These are phyloP conservation scores for Kradibia gibbosae DNA, from an alignment of 1,140 invertebrate genomes.

Conservation along the genomic window DNA sequence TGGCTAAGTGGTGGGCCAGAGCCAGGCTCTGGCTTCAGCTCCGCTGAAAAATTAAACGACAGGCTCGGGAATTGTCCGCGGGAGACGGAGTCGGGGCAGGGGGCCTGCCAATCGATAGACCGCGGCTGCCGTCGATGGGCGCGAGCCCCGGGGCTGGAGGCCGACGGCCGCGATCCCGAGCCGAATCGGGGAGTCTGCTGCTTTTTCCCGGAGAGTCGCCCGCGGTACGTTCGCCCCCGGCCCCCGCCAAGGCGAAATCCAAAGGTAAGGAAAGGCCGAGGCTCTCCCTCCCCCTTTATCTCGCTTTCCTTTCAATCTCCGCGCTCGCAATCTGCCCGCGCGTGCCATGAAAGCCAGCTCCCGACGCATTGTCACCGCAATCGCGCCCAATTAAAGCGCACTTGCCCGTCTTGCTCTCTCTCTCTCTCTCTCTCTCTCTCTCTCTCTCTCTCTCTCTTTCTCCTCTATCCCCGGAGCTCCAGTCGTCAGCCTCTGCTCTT, in stretches of 20 bases:
- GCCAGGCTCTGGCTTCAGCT: too few species aligned
- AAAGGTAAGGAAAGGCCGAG: not conserved
- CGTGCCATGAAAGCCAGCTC: slow-evolving; percentile 41
- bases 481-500: too few species aligned
- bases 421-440: slow-evolving; percentile 28
- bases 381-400: slow-evolving; percentile 65
- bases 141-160: not conserved
- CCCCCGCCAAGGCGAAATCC: too few species aligned
- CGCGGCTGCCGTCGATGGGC: not conserved
- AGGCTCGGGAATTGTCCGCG: too few species aligned
- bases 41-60: too few species aligned
- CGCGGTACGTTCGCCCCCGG: too few species aligned
- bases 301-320: slow-evolving; percentile 28
- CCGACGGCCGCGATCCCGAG: not conserved
- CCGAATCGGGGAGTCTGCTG: not conserved
- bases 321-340: slow-evolving; percentile 24
- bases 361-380: slow-evolving; percentile 58
- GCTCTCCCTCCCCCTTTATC: slow-evolving; percentile 17
- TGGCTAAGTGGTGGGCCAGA: too few species aligned
- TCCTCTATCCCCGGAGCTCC: too few species aligned
- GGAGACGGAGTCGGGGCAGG: too few species aligned
- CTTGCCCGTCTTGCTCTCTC: slow-evolving; percentile 51
- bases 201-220: not conserved
- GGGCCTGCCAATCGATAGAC: not conserved
- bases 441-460: slow-evolving; percentile 3